Conservation (phyloP, 2,113 vertebrate genomes). For the Ursus arctos region DNA sequence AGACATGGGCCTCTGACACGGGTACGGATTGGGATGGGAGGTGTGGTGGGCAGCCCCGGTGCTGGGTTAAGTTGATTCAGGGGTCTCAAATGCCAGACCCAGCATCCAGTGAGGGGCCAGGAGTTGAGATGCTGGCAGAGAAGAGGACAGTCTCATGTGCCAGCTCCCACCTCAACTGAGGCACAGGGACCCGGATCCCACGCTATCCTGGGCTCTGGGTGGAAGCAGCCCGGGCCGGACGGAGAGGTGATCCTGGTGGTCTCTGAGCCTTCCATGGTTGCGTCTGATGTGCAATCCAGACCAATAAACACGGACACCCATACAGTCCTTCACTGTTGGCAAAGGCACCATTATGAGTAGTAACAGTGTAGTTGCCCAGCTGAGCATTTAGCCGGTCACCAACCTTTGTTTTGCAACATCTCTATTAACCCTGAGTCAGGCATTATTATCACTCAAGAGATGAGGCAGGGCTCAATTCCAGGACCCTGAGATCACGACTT, state of each 20-base stretch:
- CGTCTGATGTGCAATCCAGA: not conserved
- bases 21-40: not conserved
- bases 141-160: not conserved
- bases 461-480: not conserved
- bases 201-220: too few species aligned
- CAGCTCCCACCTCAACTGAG: not conserved
- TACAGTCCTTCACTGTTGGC: not conserved
- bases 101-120: not conserved
- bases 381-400: not conserved
- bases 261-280: not conserved
- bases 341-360: not conserved
- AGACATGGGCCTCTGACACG: not conserved
- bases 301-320: not conserved
- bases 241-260: not conserved
- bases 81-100: not conserved
- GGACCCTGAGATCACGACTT: not conserved
- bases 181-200: not conserved
- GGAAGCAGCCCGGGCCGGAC: too few species aligned
- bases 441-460: not conserved
- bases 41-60: not conserved
- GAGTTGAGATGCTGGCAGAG: not conserved
- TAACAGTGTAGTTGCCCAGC: not conserved
- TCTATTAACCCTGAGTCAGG: not conserved
- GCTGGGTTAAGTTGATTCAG: not conserved
- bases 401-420: constrained; percentile 35